These are phyloP conservation scores for Syrmaticus mikado DNA, from an alignment of 2,113 vertebrate genomes.

Conservation along the genomic window DNA sequence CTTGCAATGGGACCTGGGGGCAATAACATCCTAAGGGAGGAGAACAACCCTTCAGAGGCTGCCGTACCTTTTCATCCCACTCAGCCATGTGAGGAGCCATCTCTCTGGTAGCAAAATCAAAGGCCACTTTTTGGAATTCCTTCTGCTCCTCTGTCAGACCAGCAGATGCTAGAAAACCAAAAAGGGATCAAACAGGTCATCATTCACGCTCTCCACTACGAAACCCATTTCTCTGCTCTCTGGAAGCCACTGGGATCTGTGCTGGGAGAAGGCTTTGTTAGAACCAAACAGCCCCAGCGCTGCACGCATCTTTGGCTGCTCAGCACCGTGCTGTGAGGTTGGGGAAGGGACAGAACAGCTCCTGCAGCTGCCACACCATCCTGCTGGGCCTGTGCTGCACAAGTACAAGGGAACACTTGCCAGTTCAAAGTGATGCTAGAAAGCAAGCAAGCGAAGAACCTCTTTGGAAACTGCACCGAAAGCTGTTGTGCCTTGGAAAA, in stretches of 20 bases:
- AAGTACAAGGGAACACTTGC: not conserved
- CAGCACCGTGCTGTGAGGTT: rapidly evolving
- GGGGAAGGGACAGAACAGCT: not conserved
- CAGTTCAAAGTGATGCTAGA: not conserved
- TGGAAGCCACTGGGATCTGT: rapidly evolving
- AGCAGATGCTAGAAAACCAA: conserved; percentile 78
- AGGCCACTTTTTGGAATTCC: conserved; percentile 95
- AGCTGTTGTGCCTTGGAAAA: not conserved
- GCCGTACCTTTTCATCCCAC: conserved; percentile 92
- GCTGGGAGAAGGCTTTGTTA: not conserved
- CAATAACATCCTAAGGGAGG: not conserved
- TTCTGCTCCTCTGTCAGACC: conserved; percentile 95
- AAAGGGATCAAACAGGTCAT: rapidly evolving
- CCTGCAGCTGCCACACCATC: not conserved
- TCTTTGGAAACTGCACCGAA: not conserved
- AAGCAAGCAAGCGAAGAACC: not conserved
- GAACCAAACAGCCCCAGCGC: not conserved
- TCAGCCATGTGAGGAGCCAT: conserved; percentile 95
- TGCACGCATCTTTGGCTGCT: not conserved
- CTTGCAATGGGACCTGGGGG: not conserved
- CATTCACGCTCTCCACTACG: not conserved
- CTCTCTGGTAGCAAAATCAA: conserved; percentile 94
- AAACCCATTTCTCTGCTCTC: not conserved
- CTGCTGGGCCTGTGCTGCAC: not conserved
- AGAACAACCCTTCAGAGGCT: no score